Conservation (phyloP, 2,888 invertebrate genomes). For the Masnerella sp. region DNA sequence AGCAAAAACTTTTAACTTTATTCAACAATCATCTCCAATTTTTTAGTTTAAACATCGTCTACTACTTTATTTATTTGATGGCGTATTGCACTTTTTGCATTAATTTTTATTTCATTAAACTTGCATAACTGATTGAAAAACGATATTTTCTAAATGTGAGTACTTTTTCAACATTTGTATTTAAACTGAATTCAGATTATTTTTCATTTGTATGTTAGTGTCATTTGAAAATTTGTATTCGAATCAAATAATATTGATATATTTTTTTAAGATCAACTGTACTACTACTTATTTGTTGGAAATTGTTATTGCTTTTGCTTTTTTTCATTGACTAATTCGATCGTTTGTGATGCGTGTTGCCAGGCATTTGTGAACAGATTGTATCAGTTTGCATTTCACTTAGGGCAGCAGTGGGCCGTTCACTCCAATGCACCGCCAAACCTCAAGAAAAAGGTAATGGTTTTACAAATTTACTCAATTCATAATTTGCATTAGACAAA, state of each 20-base stretch:
- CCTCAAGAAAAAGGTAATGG: conserved; percentile 82
- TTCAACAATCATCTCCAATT: conserved; percentile 20
- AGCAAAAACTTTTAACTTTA: conserved; percentile 46
- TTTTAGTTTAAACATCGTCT: conserved; percentile 8
- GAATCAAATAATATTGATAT: too few relatives aligned
- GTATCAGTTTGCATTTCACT: conserved; percentile 84
- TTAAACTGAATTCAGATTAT: too few relatives aligned
- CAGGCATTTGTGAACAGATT: conserved; percentile 81
- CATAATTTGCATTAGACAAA: too few relatives aligned
- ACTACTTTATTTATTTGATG: conserved; percentile 42
- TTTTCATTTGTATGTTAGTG: too few relatives aligned
- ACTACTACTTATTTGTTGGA: conserved; percentile 30
- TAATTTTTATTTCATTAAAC: conserved; percentile 37
- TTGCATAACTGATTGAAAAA: conserved; percentile 22
- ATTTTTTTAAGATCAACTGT: too few relatives aligned
- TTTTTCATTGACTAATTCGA: conserved; percentile 75
- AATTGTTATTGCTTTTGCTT: conserved; percentile 59
- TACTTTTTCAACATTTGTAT: too few relatives aligned
- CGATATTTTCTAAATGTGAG: too few relatives aligned
- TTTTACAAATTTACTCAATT: background rate
- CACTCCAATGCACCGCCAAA: conserved; percentile 80
- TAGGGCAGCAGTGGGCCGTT: conserved; percentile 90
- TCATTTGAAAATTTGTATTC: background rate
- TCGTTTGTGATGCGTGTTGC: conserved; percentile 80
- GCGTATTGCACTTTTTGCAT: conserved; percentile 60